These are phyloP conservation scores for Cremastinae sp. DNA, from an alignment of 2,888 invertebrate species.

Conservation along the genomic window DNA sequence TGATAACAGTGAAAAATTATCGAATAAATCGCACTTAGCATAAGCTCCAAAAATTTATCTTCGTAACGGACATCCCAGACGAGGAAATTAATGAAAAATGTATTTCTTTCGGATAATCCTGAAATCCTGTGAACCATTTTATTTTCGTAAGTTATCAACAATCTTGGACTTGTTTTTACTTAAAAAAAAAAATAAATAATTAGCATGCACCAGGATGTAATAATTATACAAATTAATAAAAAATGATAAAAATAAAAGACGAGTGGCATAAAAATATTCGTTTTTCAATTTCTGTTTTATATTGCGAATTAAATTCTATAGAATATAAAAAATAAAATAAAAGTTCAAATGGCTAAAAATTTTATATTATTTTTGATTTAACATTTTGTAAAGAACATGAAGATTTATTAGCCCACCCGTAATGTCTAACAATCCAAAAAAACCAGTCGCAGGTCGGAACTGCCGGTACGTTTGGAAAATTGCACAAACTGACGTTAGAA, in stretches of 20 bases:
- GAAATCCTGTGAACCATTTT: slow-evolving; percentile 76
- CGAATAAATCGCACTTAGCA: slow-evolving; percentile 81
- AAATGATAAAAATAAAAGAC: no score
- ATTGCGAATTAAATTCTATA: no score
- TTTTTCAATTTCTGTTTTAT: no score
- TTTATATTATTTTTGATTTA: no score
- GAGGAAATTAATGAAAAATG: slow-evolving; percentile 83
- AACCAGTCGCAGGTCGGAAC: slow-evolving; percentile 83
- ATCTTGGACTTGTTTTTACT: neutral
- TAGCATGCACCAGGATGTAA: neutral
- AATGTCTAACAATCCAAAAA: slow-evolving; percentile 82
- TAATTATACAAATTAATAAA: no score
- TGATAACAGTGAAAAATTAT: slow-evolving; percentile 81
- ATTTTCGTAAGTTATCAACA: neutral
- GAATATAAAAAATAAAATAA: no score
- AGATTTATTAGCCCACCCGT: slow-evolving; percentile 78
- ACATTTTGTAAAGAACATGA: neutral
- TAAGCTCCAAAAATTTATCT: slow-evolving; percentile 75
- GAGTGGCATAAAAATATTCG: no score
- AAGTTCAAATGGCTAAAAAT: no score
- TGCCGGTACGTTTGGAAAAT: slow-evolving; percentile 83
- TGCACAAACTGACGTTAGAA: slow-evolving; percentile 76
- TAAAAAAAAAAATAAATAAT: neutral
- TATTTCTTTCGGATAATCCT: slow-evolving; percentile 81
- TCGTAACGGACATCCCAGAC: slow-evolving; percentile 82